Percentiles rank a stretch among this genome's conserved stretches.
phyloP scores from a whole-genome alignment of 1,140 invertebrate genomes.

The Steinernema khuongi region DNA sequence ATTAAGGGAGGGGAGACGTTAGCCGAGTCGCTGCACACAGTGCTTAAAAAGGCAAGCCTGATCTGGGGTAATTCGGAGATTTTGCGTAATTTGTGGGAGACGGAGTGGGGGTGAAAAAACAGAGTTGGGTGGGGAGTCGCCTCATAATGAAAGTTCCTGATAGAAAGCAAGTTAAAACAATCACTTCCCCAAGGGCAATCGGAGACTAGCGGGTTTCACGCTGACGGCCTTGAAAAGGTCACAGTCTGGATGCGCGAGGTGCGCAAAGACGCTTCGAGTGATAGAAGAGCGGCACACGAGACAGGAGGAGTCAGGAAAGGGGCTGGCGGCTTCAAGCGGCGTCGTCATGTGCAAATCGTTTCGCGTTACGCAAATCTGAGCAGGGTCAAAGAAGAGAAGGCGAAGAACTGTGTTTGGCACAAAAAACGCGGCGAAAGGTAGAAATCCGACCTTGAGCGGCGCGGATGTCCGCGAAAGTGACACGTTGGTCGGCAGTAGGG shows the following conservation, averaged over 20 bases:
- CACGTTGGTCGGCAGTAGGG: background rate
- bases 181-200: slow-evolving; percentile 1
- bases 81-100: slow-evolving; percentile 3
- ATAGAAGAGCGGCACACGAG: background rate
- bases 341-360: background rate
- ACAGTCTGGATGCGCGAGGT: slow-evolving; percentile 14
- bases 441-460: slow-evolving; percentile 6
- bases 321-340: too few species aligned
- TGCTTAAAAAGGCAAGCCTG: background rate
- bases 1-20: too few species aligned
- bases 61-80: background rate
- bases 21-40: background rate
- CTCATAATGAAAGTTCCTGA: background rate
- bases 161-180: slow-evolving; percentile 13
- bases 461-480: slow-evolving; percentile 7
- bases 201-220: background rate
- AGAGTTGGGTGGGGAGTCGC: slow-evolving; percentile 3
- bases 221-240: slow-evolving; percentile 9
- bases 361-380: slow-evolving; percentile 3
- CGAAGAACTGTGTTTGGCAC: slow-evolving; percentile 1
- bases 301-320: background rate
- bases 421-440: slow-evolving; percentile 8
- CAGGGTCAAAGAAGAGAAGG: background rate
- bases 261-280: background rate
- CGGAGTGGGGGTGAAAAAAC: background rate